These are phyloP conservation scores for Trematomus bernacchii DNA, from an alignment of 2,797 vertebrate species.

Conservation along the genomic window DNA sequence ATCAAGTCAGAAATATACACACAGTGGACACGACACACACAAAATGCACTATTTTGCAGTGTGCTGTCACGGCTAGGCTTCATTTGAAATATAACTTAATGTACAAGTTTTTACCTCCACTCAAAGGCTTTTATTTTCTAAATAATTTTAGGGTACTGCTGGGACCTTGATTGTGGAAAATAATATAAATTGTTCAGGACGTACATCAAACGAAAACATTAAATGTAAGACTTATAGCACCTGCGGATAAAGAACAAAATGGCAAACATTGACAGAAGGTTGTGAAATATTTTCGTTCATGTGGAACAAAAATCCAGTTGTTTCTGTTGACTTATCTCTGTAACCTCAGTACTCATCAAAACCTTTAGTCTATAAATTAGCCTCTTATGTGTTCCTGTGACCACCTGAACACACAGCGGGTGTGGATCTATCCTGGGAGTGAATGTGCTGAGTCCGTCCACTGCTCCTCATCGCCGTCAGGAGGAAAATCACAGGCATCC, in stretches of 20 bases:
- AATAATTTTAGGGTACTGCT: neutral
- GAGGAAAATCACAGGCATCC: slow-evolving; percentile 57
- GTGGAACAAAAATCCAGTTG: neutral
- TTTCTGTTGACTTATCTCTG: slow-evolving; percentile 18
- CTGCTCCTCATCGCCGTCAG: slow-evolving; percentile 38
- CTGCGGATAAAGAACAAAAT: neutral
- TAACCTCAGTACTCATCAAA: slow-evolving; percentile 3
- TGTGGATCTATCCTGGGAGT: slow-evolving; percentile 27
- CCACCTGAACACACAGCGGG: slow-evolving; percentile 9
- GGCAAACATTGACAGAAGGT: neutral
- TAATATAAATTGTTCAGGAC: slow-evolving; percentile 1
- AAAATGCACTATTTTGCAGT: neutral
- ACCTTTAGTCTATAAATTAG: slow-evolving; percentile 16
- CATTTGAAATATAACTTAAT: neutral
- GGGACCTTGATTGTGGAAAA: slow-evolving; percentile 6
- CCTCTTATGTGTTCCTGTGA: slow-evolving; percentile 19
- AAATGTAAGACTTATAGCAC: neutral
- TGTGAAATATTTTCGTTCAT: neutral
- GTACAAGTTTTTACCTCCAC: neutral
- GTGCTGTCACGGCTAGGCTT: neutral
- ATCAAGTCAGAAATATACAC: neutral
- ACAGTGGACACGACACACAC: neutral
- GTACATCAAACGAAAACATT: neutral
- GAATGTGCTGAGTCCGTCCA: slow-evolving; percentile 32
- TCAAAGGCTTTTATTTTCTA: slow-evolving; percentile 1